A percentile compares a stretch with the other conserved stretches of the same genome.
Conservation (phyloP, 2,113 vertebrate genomes). For the Salvelinus sp. region DNA sequence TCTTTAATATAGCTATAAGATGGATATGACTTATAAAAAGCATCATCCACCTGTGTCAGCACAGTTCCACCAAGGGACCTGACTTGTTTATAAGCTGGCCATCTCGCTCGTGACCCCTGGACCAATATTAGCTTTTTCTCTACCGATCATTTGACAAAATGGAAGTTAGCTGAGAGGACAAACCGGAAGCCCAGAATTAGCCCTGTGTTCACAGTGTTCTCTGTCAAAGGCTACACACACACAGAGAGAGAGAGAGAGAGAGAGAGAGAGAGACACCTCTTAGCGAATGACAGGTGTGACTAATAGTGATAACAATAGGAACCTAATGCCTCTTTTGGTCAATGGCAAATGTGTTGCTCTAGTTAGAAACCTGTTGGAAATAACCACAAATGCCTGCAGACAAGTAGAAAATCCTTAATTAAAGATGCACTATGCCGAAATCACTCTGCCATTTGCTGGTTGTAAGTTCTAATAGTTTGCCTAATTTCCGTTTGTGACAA, state of each 20-base stretch:
- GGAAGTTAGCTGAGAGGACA: conserved; percentile 22
- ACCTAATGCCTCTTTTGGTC: too few species aligned
- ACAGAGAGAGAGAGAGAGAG: too few species aligned
- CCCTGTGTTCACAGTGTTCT: too few species aligned
- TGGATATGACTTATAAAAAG: neutral
- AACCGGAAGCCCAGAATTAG: neutral
- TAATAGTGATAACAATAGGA: too few species aligned
- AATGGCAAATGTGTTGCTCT: neutral
- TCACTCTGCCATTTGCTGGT: too few species aligned
- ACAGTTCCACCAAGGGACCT: neutral
- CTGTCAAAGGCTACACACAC: too few species aligned
- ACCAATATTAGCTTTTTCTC: conserved; percentile 12
- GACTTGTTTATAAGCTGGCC: conserved; percentile 16
- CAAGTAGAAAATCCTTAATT: conserved; percentile 14
- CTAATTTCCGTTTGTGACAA: too few species aligned
- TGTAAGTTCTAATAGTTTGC: too few species aligned
- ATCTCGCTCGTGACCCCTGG: conserved; percentile 16
- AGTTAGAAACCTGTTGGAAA: conserved; percentile 36
- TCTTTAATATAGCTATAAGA: neutral
- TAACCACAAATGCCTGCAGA: conserved; percentile 19
- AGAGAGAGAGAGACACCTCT: too few species aligned
- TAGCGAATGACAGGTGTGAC: too few species aligned
- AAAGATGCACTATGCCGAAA: conserved; percentile 8
- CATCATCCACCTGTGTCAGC: neutral
- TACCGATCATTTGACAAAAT: conserved; percentile 29